Conservation (phyloP, 2,888 invertebrate species). For the Cordylochernes scorpioides region DNA sequence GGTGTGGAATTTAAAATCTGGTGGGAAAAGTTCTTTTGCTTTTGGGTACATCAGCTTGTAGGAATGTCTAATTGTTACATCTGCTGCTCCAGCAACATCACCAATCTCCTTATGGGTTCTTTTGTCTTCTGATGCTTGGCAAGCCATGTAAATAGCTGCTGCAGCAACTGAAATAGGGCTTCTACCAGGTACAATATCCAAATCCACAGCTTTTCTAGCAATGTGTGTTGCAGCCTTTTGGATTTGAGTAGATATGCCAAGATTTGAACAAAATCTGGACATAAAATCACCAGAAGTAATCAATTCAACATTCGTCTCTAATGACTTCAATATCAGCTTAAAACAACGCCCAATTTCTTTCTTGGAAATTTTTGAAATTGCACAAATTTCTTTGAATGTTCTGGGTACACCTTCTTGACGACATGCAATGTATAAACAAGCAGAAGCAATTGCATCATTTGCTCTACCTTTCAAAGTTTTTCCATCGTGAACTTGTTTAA, state of each 20-base stretch:
- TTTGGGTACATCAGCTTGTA: conserved; percentile 91
- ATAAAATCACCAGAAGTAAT: conserved; percentile 98
- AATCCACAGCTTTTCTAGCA: conserved; percentile 78
- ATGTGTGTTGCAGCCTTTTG: conserved; percentile 66
- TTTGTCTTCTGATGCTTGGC: conserved; percentile 79
- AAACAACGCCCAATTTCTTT: conserved; percentile 97
- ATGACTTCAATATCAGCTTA: conserved; percentile 74
- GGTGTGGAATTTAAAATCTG: conserved; percentile 79
- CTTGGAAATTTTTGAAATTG: conserved; percentile 92
- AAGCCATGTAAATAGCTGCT: conserved; percentile 98
- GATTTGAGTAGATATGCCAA: conserved; percentile 40
- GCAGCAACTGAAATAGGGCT: conserved; percentile 97
- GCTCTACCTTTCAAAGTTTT: conserved; percentile 81
- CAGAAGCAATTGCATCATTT: conserved; percentile 93
- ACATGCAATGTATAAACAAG: conserved; percentile 94
- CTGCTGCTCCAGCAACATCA: conserved; percentile 90
- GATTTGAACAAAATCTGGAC: conserved; percentile 66
- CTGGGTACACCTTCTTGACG: conserved; percentile 93
- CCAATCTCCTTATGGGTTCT: conserved; percentile 90
- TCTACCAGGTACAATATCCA: conserved; percentile 91
- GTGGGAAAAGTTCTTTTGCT: conserved; percentile 76
- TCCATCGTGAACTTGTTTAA: conserved; percentile 93
- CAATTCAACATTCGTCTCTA: conserved; percentile 85
- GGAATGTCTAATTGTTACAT: conserved; percentile 85
- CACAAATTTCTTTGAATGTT: conserved; percentile 88